Evolutionary conservation across 2,888 invertebrate species (phyloP).

Genomic region (Lasius fuliginosus): DNA sequence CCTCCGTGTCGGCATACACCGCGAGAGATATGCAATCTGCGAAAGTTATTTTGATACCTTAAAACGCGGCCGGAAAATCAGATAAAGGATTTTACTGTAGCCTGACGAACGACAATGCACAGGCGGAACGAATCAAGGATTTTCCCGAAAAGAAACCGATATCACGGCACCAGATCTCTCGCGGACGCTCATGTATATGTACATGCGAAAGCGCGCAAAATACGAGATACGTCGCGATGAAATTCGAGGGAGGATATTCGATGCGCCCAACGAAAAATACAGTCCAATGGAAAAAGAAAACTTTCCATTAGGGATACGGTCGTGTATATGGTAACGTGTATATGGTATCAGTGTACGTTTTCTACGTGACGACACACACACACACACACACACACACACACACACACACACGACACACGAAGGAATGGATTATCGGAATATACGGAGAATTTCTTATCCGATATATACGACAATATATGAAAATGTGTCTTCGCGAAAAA

Average conservation of each 20-base stretch:
- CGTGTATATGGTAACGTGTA: slow-evolving; percentile 75
- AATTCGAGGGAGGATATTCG: slow-evolving; percentile 46
- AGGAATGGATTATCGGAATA: slow-evolving; percentile 65
- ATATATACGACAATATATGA: slow-evolving; percentile 21
- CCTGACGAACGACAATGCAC: slow-evolving; percentile 60
- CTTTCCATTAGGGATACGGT: slow-evolving; percentile 77
- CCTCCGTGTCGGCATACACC: neutral
- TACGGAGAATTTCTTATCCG: slow-evolving; percentile 43
- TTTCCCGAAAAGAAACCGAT: slow-evolving; percentile 56
- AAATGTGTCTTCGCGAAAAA: slow-evolving; percentile 26
- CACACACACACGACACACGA: neutral
- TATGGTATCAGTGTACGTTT: slow-evolving; percentile 77
- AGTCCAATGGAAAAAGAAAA: slow-evolving; percentile 68
- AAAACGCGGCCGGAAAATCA: slow-evolving; percentile 48
- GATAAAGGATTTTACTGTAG: slow-evolving; percentile 60
- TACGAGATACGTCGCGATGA: slow-evolving; percentile 55
- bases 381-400: neutral
- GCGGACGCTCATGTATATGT: slow-evolving; percentile 51
- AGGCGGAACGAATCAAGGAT: slow-evolving; percentile 56
- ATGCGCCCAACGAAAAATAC: slow-evolving; percentile 58
- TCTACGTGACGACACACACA: slow-evolving; percentile 72
- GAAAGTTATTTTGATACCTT: slow-evolving; percentile 50
- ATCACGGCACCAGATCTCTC: slow-evolving; percentile 36
- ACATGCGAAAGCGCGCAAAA: slow-evolving; percentile 60
- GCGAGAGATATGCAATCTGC: slow-evolving; percentile 33